phyloP scores from a whole-genome alignment of 2,797 vertebrate genomes.

The Anomalospiza imberbis region DNA sequence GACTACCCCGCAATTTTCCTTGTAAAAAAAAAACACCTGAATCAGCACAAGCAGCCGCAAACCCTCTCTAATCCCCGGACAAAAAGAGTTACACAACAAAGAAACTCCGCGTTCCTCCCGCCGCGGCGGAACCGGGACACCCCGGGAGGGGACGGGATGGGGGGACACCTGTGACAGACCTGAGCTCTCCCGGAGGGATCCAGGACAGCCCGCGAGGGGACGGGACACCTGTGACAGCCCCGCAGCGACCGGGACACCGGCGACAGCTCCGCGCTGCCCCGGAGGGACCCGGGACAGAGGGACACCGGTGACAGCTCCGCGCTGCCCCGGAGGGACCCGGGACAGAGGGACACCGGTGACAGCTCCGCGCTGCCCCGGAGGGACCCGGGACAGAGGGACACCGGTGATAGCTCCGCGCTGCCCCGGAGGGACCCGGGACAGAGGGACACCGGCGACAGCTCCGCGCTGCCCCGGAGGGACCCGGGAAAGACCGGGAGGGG shows the following conservation, averaged over 20 bases:
- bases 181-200: background rate
- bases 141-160: background rate
- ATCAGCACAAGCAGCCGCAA: background rate
- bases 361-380: background rate
- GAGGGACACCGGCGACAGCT: background rate
- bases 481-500: background rate
- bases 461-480: too few species aligned
- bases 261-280: background rate
- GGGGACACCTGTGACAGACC: background rate
- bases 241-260: background rate
- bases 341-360: background rate
- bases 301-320: background rate
- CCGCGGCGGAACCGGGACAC: background rate
- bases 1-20: background rate
- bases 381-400: background rate
- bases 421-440: too few species aligned
- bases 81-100: slow-evolving; percentile 35
- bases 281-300: background rate
- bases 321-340: too few species aligned
- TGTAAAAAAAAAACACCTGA: background rate
- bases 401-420: too few species aligned
- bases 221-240: background rate
- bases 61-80: background rate
- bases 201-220: background rate
- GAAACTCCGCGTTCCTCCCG: background rate